Base-by-base conservation (phyloP, 1,140 invertebrate species). In the Pantala flavescens region DNA sequence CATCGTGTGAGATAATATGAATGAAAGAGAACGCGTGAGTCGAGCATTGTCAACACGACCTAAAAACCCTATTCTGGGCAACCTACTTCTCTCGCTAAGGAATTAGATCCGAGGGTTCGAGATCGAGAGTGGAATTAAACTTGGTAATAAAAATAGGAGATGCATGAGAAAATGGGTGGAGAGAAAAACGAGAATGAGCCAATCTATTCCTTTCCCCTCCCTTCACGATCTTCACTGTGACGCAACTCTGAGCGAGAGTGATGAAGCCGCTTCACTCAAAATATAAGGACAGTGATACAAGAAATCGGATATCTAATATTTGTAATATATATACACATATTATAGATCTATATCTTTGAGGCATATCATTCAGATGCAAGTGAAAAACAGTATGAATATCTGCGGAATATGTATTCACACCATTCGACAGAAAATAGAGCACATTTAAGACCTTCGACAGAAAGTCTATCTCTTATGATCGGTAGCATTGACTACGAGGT, bases 91-190 rank as follows among this genome's bases (percentile, higher is more conserved):
- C n/a, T 63, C 49, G 49, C 49, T 63, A 63, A 63, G 49, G 49
- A 63, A 63, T 63, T 63, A 63, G 3, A 63, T 63, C n/a, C 73
- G 73, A 76, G 49, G 72, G 28, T 19, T 23, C 19, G 70, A 55
- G 43, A 36, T 5, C 28, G 28, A 36, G 71, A 71, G 28, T 36
- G 28, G 28, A 36, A 36, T 36, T 36, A 36, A 36, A 36, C 28
- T 36, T 36, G 28, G 28, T 42, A 43, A 43, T 12, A 43, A 16
- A 42, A 42, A 12, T 19, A 19, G 28, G 70, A 24, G 70, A 28
- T 16, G 74, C 23, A 70, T n/a, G 23, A 72, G 23, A 23, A 36
- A 19, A 71, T 42, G 70, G 71, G 24, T 70, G 71, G 72, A 55
- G 70, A 55, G 1, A 63, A 63, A 63, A 63, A 63, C 49, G 12